phyloP scores from a whole-genome alignment of 2,888 invertebrate species.

The Rhabditophanes sp. region DNA sequence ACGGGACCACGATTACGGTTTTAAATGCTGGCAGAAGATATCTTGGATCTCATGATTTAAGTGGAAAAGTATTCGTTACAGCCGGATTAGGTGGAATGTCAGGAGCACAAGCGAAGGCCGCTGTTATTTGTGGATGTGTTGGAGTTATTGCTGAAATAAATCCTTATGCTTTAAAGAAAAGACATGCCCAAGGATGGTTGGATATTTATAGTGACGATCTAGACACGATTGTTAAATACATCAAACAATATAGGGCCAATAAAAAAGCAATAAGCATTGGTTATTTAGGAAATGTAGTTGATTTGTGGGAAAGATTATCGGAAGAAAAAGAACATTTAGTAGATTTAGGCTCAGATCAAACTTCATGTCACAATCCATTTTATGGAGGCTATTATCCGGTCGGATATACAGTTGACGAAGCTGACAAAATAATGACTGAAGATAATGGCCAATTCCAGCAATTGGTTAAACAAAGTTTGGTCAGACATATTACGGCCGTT shows the following conservation, averaged over 20 bases:
- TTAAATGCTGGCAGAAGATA: slow-evolving; percentile 53
- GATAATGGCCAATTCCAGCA: slow-evolving; percentile 49
- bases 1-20: slow-evolving; percentile 54
- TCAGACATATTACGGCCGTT: slow-evolving; percentile 52
- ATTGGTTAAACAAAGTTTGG: slow-evolving; percentile 51
- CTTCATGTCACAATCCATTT: slow-evolving; percentile 54
- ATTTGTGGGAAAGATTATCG: slow-evolving; percentile 51
- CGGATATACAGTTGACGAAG: slow-evolving; percentile 48
- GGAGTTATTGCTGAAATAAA: slow-evolving; percentile 53
- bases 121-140: slow-evolving; percentile 53
- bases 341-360: slow-evolving; percentile 55
- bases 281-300: slow-evolving; percentile 52
- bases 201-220: slow-evolving; percentile 48
- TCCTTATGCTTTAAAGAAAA: slow-evolving; percentile 49
- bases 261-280: slow-evolving; percentile 50
- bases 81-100: slow-evolving; percentile 54
- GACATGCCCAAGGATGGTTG: slow-evolving; percentile 54
- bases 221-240: slow-evolving; percentile 26
- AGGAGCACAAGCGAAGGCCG: slow-evolving; percentile 55
- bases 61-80: slow-evolving; percentile 52
- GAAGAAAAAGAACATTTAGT: slow-evolving; percentile 50
- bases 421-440: slow-evolving; percentile 48
- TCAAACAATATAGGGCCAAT: slow-evolving; percentile 37
- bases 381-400: slow-evolving; percentile 54
- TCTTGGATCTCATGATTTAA: slow-evolving; percentile 47